A percentile compares a stretch with the other conserved stretches of the same genome.
Conservation (phyloP, 2,797 vertebrate genomes). For the Mormyrops attenuatus region DNA sequence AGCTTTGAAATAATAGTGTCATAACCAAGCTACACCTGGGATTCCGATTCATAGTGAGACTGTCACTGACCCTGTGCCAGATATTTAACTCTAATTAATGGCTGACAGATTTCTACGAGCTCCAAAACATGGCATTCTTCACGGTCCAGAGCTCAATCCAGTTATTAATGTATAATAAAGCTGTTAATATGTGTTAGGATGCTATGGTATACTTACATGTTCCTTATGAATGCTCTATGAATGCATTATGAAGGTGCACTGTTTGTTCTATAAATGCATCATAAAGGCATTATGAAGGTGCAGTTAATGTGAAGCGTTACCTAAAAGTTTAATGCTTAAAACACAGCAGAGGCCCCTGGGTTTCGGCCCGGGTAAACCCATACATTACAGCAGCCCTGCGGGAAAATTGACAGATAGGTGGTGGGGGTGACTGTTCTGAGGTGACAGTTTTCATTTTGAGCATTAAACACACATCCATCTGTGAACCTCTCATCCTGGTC, state of each 20-base stretch:
- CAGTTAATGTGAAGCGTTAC: not conserved
- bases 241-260: no score
- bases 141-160: constrained; percentile 54
- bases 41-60: constrained; percentile 53
- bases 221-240: not conserved
- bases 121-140: constrained; percentile 45
- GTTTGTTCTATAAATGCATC: not conserved
- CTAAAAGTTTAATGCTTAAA: not conserved
- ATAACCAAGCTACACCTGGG: constrained; percentile 32
- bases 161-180: constrained; percentile 21
- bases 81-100: constrained; percentile 66
- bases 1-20: constrained; percentile 6
- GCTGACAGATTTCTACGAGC: constrained; percentile 53
- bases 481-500: not conserved
- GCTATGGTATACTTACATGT: not conserved
- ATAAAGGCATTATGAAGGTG: not conserved
- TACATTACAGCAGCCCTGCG: not conserved
- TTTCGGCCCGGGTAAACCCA: not conserved
- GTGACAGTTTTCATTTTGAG: not conserved
- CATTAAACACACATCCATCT: not conserved
- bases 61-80: constrained; percentile 37
- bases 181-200: not conserved
- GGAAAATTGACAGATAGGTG: not conserved
- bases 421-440: not conserved
- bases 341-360: not conserved